Evolutionary conservation across 2,888 invertebrate species (phyloP), one percentile per base, ranked within the genome.

Genomic region (Uropetala carovei): DNA sequence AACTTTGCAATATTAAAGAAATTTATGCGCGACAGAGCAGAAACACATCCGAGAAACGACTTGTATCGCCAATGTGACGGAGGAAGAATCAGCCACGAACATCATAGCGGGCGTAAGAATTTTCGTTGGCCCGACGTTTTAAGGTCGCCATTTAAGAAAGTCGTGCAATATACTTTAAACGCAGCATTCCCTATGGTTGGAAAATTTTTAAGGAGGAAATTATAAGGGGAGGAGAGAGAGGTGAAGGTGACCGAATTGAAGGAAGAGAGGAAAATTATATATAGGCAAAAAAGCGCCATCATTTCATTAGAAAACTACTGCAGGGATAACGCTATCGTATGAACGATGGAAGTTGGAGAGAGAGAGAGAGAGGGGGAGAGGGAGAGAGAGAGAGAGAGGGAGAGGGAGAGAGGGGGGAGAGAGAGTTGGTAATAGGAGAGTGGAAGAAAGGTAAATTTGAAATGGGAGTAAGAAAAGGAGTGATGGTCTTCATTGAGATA

Each of bases 341-440:
- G 75, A 27, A 22, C 27, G 22, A 22, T n/a, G 68, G 58, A 58
- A n/a, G 81, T 10, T 60, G 22, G 68, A 85, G 57, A 91, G 30
- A 30, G 64, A 68, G 81, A 92, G 27, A 92, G 84, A 83, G 92
- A 85, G 86, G 92, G 91, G 57, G n/a, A n/a, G n/a, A n/a, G n/a
- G n/a, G n/a, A n/a, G n/a, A n/a, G n/a, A n/a, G n/a, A n/a, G 82
- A 68, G 82, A 64, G 83, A 86, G 92, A 91, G 60, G 81, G 89
- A 81, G 93, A 92, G 92, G n/a, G n/a, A n/a, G n/a, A n/a, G n/a
- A n/a, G n/a, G n/a, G 43, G 43, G 5, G 43, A 43, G 5, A 43
- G 43, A 43, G 43, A 43, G 43, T 43, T 43, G 43, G 43, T 43
- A 5, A 43, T 43, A n/a, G n/a, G n/a, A n/a, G 43, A 43, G 5